phyloP scores from a whole-genome alignment of 1,140 invertebrate genomes.

The Polypedilum pembai region DNA sequence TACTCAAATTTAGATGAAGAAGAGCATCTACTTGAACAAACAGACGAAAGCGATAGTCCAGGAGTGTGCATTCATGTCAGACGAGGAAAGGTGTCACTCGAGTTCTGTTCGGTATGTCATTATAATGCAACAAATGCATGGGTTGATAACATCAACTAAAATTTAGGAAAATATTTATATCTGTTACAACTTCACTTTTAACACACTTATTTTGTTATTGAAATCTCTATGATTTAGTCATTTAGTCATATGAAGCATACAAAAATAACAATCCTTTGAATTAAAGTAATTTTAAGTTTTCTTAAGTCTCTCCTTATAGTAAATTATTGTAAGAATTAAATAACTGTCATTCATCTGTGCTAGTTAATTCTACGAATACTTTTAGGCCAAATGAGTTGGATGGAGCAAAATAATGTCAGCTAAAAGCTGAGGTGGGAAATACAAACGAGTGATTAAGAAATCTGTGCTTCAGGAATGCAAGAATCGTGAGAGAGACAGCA shows the following conservation, averaged over 20 bases:
- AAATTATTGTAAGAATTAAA: not conserved
- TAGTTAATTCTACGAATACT: slow-evolving; percentile 24
- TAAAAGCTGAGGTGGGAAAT: not conserved
- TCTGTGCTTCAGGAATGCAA: slow-evolving; percentile 22
- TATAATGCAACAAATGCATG: slow-evolving; percentile 38
- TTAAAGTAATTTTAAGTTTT: too few species aligned
- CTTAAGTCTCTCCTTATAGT: too few species aligned
- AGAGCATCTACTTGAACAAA: slow-evolving; percentile 27
- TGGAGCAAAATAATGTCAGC: not conserved
- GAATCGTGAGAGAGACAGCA: not conserved
- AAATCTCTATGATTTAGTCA: not conserved
- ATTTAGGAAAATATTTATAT: not conserved
- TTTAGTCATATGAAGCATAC: not conserved
- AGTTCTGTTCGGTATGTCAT: slow-evolving; percentile 47
- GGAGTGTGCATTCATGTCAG: slow-evolving; percentile 50
- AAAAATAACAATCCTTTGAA: not conserved
- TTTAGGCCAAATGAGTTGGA: not conserved
- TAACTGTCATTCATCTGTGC: not conserved
- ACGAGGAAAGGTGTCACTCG: slow-evolving; percentile 47
- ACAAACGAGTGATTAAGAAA: not conserved
- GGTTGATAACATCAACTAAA: slow-evolving; percentile 30
- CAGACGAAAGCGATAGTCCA: slow-evolving; percentile 32
- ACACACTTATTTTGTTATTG: not conserved
- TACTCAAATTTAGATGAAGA: slow-evolving; percentile 30
- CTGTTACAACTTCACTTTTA: not conserved